Evolutionary conservation across 2,113 vertebrate species (phyloP).

Genomic region (Syngnathoides biaculeatus): DNA sequence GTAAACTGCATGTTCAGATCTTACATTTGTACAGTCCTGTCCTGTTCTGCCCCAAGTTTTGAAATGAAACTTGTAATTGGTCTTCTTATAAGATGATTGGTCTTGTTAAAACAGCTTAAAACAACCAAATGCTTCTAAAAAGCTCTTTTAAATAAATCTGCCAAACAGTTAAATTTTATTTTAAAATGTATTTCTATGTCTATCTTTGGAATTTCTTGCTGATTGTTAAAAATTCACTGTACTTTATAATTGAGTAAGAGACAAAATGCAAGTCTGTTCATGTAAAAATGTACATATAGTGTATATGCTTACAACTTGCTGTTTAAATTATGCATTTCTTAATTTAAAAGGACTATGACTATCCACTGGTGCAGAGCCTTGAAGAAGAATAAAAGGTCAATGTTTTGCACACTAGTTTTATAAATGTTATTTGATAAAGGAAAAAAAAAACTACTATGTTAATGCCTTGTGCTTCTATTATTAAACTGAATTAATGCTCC

Average conservation of each 20-base stretch:
- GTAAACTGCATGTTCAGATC: constrained; percentile 66
- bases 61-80: constrained; percentile 44
- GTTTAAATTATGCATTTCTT: constrained; percentile 80
- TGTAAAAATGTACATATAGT: constrained; percentile 74
- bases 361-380: constrained; percentile 77
- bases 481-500: constrained; percentile 96
- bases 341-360: constrained; percentile 77
- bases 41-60: constrained; percentile 49
- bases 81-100: constrained; percentile 40
- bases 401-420: constrained; percentile 92
- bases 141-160: constrained; percentile 50
- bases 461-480: constrained; percentile 79
- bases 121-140: constrained; percentile 56
- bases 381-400: constrained; percentile 77
- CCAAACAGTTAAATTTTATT: constrained; percentile 48
- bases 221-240: constrained; percentile 71
- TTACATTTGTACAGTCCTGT: constrained; percentile 62
- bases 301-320: constrained; percentile 72
- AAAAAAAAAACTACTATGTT: constrained; percentile 67
- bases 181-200: constrained; percentile 51
- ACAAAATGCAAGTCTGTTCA: constrained; percentile 65
- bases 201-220: constrained; percentile 50
- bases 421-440: constrained; percentile 78
- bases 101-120: constrained; percentile 44
- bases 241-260: constrained; percentile 64